A percentile compares a stretch with the other conserved stretches of the same genome.
Evolutionary conservation across 2,888 invertebrate genomes (phyloP).

Genomic region (Macroteleia sp.): DNA sequence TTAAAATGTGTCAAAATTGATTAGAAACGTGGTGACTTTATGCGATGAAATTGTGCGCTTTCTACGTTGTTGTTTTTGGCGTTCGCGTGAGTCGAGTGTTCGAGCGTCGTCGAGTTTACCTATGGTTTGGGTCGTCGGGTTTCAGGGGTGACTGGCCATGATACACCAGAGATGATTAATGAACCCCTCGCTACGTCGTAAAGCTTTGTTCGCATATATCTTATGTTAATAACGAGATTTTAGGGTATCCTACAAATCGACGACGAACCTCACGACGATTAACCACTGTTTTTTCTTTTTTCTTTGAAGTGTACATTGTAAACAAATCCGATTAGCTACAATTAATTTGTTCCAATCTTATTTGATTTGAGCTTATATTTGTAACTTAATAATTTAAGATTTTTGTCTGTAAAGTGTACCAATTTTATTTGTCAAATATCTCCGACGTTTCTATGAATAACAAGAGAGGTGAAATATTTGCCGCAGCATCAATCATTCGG

Average conservation of each 20-base stretch:
- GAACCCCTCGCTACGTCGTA: slow-evolving; percentile 57
- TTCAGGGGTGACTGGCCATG: slow-evolving; percentile 68
- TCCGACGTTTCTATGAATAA: slow-evolving; percentile 47
- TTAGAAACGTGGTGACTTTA: slow-evolving; percentile 32
- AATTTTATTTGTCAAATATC: slow-evolving; percentile 33
- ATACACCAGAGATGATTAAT: slow-evolving; percentile 74
- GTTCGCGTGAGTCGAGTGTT: slow-evolving; percentile 39
- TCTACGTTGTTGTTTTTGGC: slow-evolving; percentile 35
- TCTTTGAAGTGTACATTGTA: no score
- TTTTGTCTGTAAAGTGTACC: not conserved
- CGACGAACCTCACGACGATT: no score
- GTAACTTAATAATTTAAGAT: slow-evolving; percentile 24
- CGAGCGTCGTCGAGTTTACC: slow-evolving; percentile 33
- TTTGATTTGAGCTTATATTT: no score
- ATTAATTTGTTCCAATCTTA: no score
- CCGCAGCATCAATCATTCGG: slow-evolving; percentile 51
- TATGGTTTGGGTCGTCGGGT: slow-evolving; percentile 54
- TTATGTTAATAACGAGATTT: slow-evolving; percentile 51
- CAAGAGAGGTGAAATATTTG: slow-evolving; percentile 46
- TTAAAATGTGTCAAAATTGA: slow-evolving; percentile 50
- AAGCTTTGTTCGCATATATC: slow-evolving; percentile 55
- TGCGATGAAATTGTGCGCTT: slow-evolving; percentile 29
- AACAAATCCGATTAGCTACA: no score
- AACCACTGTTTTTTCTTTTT: no score
- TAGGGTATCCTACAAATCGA: slow-evolving; percentile 8